Evolutionary conservation across 2,797 vertebrate genomes (phyloP), one percentile per base, ranked within the genome.

Genomic region (Ciconia nigra): DNA sequence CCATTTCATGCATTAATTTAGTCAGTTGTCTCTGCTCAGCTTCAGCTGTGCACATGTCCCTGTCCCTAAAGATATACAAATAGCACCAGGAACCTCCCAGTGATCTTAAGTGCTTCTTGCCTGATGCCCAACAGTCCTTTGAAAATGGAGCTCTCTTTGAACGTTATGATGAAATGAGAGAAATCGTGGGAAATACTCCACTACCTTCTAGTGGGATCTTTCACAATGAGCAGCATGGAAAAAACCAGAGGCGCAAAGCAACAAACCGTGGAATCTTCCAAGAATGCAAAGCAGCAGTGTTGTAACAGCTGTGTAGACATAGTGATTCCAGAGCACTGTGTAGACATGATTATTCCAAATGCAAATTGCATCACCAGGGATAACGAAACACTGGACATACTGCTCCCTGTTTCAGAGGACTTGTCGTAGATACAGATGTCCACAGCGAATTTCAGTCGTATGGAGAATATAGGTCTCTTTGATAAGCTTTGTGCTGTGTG

Each of bases 281-380:
- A 89, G 89, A 95, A 94, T 87, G 78, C 84, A 91, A 93, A 96
- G 49, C 52, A 93, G 67, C 67, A 77, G 15, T 97, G 91, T 93
- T 77, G 89, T 87, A 96, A 94, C 74, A 92, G 63, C 57, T 87
- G 47, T 87, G 92, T 41, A 85, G 96, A 83, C 78, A 89, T 12
- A 84, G 47, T 1, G 1, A 80, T 93, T 93, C 83, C 74, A 77
- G 70, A 89, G 59, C 47, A 54, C 66, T 70, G 31, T 63, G 78
- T 41, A 49, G 94, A 73, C 78, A 39, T 67, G 78, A 91, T 79
- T 85, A 83, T 82, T 94, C 87, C 87, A 87, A 92, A 87, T 0
- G 0, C 63, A 74, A 16, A 74, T 91, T 94, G 59, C 89, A 51
- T 85, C 92, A 91, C 41, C 0, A 1, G 54, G 76, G 63, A 63